phyloP scores from a whole-genome alignment of 2,888 invertebrate genomes.

The Drosophila siamana region DNA sequence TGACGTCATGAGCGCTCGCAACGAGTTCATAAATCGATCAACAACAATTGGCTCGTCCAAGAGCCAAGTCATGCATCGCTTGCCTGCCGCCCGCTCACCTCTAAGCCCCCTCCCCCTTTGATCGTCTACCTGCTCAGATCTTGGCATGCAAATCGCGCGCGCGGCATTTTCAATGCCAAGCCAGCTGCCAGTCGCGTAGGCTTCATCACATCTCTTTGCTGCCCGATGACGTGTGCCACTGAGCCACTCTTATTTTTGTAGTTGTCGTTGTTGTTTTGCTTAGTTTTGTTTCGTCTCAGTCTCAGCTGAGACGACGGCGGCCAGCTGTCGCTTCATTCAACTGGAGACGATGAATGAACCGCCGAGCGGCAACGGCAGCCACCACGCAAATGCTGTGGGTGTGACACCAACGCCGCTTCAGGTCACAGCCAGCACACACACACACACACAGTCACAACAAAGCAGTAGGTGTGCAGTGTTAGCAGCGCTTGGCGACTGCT shows the following conservation, averaged over 20 bases:
- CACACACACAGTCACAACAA: slow-evolving; percentile 12
- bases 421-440: slow-evolving; percentile 60
- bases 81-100: neutral
- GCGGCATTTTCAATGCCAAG: slow-evolving; percentile 68
- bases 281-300: slow-evolving; percentile 36
- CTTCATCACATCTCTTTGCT: slow-evolving; percentile 55
- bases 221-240: slow-evolving; percentile 71
- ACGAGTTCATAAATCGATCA: slow-evolving; percentile 81
- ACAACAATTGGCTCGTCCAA: slow-evolving; percentile 63
- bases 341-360: slow-evolving; percentile 69
- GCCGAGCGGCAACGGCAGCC: slow-evolving; percentile 30
- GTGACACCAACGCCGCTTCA: slow-evolving; percentile 76
- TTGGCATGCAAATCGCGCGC: slow-evolving; percentile 75
- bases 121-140: slow-evolving; percentile 13
- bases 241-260: slow-evolving; percentile 50
- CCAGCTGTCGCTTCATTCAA: slow-evolving; percentile 70
- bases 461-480: slow-evolving; percentile 36
- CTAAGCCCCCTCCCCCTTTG: neutral
- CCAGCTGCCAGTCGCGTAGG: slow-evolving; percentile 58
- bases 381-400: slow-evolving; percentile 69
- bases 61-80: slow-evolving; percentile 65
- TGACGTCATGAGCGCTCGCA: slow-evolving; percentile 64
- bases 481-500: neutral
- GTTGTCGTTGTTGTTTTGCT: too few species aligned
- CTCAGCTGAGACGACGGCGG: slow-evolving; percentile 20